phyloP scores from a whole-genome alignment of 2,888 invertebrate species.

The Drosophila antonietae region DNA sequence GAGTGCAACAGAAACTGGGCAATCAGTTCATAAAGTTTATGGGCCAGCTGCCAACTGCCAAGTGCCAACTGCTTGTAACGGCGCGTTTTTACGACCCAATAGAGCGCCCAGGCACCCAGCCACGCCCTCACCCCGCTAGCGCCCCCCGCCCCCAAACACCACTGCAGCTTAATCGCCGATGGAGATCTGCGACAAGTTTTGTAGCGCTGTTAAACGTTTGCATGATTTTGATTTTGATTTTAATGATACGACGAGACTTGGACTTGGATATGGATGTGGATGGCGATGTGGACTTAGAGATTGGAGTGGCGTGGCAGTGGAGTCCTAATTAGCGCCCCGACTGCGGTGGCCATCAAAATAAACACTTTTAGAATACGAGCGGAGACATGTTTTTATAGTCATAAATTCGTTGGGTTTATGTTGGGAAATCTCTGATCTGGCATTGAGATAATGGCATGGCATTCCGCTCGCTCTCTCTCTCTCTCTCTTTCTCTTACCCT shows the following conservation, averaged over 20 bases:
- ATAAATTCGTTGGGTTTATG: constrained; percentile 70
- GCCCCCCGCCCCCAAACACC: background rate
- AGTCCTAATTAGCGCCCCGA: constrained; percentile 70
- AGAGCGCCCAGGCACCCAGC: constrained; percentile 9
- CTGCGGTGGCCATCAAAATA: constrained; percentile 80
- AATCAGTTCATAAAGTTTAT: constrained; percentile 70
- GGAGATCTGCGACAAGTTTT: constrained; percentile 70
- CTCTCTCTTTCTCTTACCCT: background rate
- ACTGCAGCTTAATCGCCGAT: constrained; percentile 3
- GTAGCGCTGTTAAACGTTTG: constrained; percentile 78
- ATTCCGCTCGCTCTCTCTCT: constrained; percentile 6
- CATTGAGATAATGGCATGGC: constrained; percentile 36
- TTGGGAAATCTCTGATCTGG: constrained; percentile 64
- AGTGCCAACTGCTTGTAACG: constrained; percentile 78
- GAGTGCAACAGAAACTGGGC: constrained; percentile 38
- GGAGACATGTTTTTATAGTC: constrained; percentile 67
- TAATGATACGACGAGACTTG: constrained; percentile 60
- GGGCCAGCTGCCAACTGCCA: constrained; percentile 52
- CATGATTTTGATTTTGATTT: constrained; percentile 74
- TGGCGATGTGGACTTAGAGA: constrained; percentile 10
- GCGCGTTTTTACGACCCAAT: constrained; percentile 69
- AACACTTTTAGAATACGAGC: constrained; percentile 79
- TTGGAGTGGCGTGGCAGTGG: background rate
- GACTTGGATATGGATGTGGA: background rate
- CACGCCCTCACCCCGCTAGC: background rate